Evolutionary conservation across 2,888 invertebrate species (phyloP).

Genomic region (Oscheius sp.): DNA sequence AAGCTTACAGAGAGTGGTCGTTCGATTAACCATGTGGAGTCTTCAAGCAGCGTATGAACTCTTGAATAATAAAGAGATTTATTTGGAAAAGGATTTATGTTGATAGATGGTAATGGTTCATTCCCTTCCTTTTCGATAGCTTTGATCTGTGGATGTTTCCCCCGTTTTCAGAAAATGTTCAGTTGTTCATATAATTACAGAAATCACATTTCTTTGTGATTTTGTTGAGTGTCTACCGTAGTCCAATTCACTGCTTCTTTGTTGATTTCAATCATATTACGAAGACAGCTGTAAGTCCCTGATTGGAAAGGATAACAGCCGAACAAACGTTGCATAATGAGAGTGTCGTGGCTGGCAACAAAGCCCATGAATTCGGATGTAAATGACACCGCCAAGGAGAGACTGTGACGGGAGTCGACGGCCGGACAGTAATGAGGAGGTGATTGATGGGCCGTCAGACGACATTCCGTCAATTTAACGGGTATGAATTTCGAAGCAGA

Average conservation of each 20-base stretch:
- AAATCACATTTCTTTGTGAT: conserved; percentile 14
- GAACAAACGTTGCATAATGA: conserved; percentile 22
- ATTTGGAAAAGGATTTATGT: no score
- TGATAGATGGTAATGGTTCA: no score
- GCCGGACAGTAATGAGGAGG: conserved; percentile 23
- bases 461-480: not conserved
- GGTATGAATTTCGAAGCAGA: not conserved
- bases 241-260: conserved; percentile 10
- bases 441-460: conserved; percentile 19
- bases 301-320: conserved; percentile 15
- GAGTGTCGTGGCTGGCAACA: conserved; percentile 22
- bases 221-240: conserved; percentile 16
- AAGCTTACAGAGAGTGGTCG: no score
- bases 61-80: no score
- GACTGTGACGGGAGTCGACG: conserved; percentile 1
- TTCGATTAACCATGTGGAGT: no score
- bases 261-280: not conserved
- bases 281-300: conserved; percentile 4
- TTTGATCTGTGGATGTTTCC: no score
- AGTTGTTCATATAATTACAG: conserved; percentile 27
- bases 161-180: no score
- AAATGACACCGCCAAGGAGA: conserved; percentile 9
- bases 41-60: no score
- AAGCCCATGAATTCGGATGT: conserved; percentile 22
- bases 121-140: no score